A percentile compares a stretch with the other conserved stretches of the same genome.
phyloP scores from a whole-genome alignment of 2,797 vertebrate species.

The Cossypha heuglini region DNA sequence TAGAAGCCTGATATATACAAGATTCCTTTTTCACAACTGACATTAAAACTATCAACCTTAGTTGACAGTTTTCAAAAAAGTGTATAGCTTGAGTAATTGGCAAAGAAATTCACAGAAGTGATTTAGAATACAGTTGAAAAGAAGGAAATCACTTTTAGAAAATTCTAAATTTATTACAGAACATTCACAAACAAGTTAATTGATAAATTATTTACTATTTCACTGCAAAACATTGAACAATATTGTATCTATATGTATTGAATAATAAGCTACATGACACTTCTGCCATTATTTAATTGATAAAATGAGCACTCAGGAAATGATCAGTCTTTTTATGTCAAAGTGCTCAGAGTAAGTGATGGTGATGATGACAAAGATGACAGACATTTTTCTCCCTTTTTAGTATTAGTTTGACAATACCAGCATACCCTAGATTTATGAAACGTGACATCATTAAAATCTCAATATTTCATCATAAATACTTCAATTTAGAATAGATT shows the following conservation, averaged over 20 bases:
- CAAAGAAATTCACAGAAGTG: neutral
- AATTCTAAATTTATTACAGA: neutral
- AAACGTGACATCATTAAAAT: slow-evolving; percentile 41
- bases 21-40: neutral
- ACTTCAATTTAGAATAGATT: neutral
- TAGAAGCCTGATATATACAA: neutral
- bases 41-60: neutral
- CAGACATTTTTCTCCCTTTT: slow-evolving; percentile 32
- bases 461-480: slow-evolving; percentile 34
- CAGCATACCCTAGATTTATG: slow-evolving; percentile 32
- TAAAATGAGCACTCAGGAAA: slow-evolving; percentile 25
- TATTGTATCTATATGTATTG: neutral
- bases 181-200: neutral
- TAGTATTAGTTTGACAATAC: slow-evolving; percentile 11
- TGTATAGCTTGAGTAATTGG: neutral
- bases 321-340: slow-evolving; percentile 20
- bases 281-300: slow-evolving; percentile 26
- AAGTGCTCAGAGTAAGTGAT: slow-evolving; percentile 34
- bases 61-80: neutral
- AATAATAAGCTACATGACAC: neutral
- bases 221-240: neutral
- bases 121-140: neutral
- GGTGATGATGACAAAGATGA: neutral
- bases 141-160: neutral
- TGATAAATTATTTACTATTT: neutral